Evolutionary conservation across 2,888 invertebrate genomes (phyloP), one percentile per base, ranked within the genome.

Genomic region (Acleris cristana): DNA sequence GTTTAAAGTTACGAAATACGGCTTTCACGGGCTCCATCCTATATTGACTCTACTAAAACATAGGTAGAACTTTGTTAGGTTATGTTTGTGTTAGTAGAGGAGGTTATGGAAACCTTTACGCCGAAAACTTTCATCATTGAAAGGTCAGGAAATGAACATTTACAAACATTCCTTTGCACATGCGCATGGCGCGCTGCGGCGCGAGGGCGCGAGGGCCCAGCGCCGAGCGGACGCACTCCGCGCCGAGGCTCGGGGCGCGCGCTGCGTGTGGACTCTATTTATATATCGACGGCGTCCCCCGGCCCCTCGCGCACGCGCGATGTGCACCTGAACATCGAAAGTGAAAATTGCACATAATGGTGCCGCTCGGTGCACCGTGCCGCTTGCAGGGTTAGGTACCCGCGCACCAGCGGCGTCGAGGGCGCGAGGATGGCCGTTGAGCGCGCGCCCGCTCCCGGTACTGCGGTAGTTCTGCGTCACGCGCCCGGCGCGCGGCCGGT

Each of bases 301-400:
- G 72, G 74, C 79, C 73, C 75, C 77, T 77, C 83, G 81, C 90
- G 90, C 90, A 84, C 85, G 91, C 90, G 91, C 84, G 75, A 68
- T 77, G 75, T 78, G 75, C 78, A 80, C 79, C 79, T 82, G 73
- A 81, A 86, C 79, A 72, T 82, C 81, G 85, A 90, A 89, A 90
- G 88, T 88, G 88, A 90, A 89, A 90, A 88, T 86, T 88, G 86
- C 89, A 89, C 87, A 90, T 87, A 84, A 89, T 86, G 86, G 78
- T 84, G 78, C 77, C 76, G 76, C 67, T 76, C 79, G 75, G 79
- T 84, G 79, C 80, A 81, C 71, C 74, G 73, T 77, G 71, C 74
- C 72, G 73, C 72, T 72, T 71, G 64, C 75, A 77, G 74, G 82
- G 79, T 84, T 81, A 79, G 76, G 69, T 69, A 63, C 6, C n/a